phyloP scores from a whole-genome alignment of 2,888 invertebrate species.

The Phragmatobia fuliginosa region DNA sequence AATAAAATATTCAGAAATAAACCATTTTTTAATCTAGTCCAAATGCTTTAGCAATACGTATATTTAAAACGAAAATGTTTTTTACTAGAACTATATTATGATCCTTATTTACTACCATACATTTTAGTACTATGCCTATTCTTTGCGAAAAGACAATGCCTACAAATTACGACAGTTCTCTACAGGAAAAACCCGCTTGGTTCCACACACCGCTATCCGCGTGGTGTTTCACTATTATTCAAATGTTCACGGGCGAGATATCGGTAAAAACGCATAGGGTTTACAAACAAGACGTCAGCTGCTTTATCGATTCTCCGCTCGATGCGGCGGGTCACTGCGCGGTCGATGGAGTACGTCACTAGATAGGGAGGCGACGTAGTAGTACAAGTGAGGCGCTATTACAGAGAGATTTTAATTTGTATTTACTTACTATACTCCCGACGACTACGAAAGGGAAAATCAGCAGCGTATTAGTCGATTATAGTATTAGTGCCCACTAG shows the following conservation, averaged over 20 bases:
- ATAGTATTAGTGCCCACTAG: not conserved
- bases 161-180: not conserved
- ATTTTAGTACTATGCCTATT: not conserved
- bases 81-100: too few relatives aligned
- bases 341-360: slow-evolving; percentile 45
- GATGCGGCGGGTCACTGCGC: slow-evolving; percentile 51
- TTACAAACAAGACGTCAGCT: slow-evolving; percentile 59
- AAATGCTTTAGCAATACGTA: not conserved
- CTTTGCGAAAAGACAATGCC: not conserved
- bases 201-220: not conserved
- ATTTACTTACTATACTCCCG: not conserved
- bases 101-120: not conserved
- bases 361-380: slow-evolving; percentile 20
- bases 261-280: slow-evolving; percentile 50
- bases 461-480: not conserved
- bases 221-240: slow-evolving; percentile 11
- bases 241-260: slow-evolving; percentile 25
- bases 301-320: slow-evolving; percentile 56
- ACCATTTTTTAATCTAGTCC: not conserved
- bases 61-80: not conserved
- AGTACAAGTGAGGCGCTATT: not conserved
- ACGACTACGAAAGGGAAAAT: not conserved
- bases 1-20: not conserved
- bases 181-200: not conserved
- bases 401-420: not conserved